Conservation (phyloP, 23 tunicate genomes). For the Ascidia mentula region DNA sequence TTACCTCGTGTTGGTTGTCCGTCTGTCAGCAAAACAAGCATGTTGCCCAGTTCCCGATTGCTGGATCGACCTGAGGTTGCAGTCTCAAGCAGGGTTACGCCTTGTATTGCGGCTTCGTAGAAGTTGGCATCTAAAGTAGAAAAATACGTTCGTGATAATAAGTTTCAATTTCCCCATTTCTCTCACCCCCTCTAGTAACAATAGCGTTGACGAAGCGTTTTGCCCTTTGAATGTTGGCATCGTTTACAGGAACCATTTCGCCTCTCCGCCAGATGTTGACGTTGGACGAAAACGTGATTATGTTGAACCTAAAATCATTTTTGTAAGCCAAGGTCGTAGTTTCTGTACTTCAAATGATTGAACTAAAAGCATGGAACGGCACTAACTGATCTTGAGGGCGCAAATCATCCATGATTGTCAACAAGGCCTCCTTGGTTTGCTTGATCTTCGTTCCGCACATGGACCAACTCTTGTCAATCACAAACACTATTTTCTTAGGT, state of each 20-base stretch:
- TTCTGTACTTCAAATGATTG: too few species aligned
- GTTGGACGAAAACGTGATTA: conserved; percentile 8
- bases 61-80: neutral
- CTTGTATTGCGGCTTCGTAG: conserved; percentile 32
- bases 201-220: neutral
- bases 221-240: conserved; percentile 1
- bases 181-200: neutral
- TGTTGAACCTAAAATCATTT: conserved; percentile 19
- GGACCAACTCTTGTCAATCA: conserved; percentile 75
- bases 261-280: neutral
- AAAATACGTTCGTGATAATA: too few species aligned
- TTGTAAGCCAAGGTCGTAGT: too few species aligned
- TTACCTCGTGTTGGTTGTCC: conserved; percentile 62
- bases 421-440: conserved; percentile 64
- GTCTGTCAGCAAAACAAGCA: conserved; percentile 54
- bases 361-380: too few species aligned
- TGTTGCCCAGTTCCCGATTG: conserved; percentile 24
- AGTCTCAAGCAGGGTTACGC: conserved; percentile 13
- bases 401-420: conserved; percentile 35
- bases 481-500: conserved; percentile 74
- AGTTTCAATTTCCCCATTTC: too few species aligned
- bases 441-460: conserved; percentile 54
- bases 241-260: conserved; percentile 10
- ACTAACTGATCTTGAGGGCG: conserved; percentile 46
- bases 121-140: conserved; percentile 46